Conservation (phyloP, 2,888 invertebrate species). For the Drosophila greeni region DNA sequence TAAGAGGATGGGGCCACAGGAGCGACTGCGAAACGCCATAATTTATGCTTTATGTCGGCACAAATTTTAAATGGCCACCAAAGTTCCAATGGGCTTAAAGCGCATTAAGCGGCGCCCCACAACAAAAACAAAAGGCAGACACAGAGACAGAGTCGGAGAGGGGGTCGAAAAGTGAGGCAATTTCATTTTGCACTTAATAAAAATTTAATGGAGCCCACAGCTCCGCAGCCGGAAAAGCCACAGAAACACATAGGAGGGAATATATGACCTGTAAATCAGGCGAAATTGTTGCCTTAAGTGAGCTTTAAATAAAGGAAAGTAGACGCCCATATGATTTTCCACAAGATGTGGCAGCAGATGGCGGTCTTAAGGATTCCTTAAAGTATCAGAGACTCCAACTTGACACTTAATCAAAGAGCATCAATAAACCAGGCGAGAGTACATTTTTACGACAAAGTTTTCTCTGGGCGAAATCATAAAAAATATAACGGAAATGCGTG, state of each 20-base stretch:
- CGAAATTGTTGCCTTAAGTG: constrained; percentile 48
- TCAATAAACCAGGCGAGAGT: constrained; percentile 42
- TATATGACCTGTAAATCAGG: constrained; percentile 42
- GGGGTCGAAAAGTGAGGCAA: constrained; percentile 50
- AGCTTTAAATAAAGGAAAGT: constrained; percentile 37
- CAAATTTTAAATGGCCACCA: constrained; percentile 55
- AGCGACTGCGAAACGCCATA: constrained; percentile 43
- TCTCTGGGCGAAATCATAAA: constrained; percentile 6
- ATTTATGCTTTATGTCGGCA: constrained; percentile 62
- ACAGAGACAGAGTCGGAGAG: background rate
- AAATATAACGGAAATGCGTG: constrained; percentile 49
- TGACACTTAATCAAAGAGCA: constrained; percentile 51
- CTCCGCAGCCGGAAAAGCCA: constrained; percentile 12
- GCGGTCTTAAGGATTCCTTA: constrained; percentile 20
- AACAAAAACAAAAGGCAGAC: constrained; percentile 33
- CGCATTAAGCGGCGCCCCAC: constrained; percentile 44
- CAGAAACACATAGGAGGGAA: constrained; percentile 27
- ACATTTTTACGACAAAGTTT: constrained; percentile 49
- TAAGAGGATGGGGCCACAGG: constrained; percentile 15
- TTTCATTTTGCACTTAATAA: constrained; percentile 71
- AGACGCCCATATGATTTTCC: constrained; percentile 15
- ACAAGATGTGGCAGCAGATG: constrained; percentile 8
- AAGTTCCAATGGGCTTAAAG: constrained; percentile 53
- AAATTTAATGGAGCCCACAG: constrained; percentile 58
- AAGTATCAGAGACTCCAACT: constrained; percentile 24